Evolutionary conservation across 53 echinoderm and acorn worm species (phyloP).

Genomic region (Stichopus horrens): DNA sequence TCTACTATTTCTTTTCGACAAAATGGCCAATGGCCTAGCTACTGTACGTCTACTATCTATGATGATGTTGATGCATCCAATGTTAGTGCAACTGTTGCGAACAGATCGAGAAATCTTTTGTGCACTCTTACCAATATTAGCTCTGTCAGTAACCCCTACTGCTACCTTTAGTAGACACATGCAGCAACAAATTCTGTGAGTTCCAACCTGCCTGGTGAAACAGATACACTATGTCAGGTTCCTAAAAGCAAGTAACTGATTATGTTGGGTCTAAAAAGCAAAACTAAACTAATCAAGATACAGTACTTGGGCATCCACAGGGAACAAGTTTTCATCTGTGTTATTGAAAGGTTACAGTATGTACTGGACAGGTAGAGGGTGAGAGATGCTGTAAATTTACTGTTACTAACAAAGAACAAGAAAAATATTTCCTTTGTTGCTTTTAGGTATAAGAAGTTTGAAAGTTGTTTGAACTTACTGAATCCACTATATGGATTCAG

Average conservation of each 20-base stretch:
- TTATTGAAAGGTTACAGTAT: neutral
- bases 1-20: too few relatives aligned
- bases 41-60: too few relatives aligned
- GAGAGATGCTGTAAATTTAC: neutral
- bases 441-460: too few relatives aligned
- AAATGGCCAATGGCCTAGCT: too few relatives aligned
- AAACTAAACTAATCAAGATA: neutral
- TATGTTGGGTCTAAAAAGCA: neutral
- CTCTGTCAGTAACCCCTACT: slow-evolving; percentile 7
- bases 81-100: neutral
- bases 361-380: neutral
- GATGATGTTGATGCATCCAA: neutral
- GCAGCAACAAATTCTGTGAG: neutral
- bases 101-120: neutral
- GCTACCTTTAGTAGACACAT: neutral
- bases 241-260: neutral
- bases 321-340: neutral
- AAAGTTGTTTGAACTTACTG: too few relatives aligned
- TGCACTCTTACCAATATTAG: neutral
- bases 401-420: neutral
- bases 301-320: neutral
- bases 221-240: neutral
- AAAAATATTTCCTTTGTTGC: neutral
- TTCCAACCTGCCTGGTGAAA: neutral
- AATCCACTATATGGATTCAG: too few relatives aligned